Evolutionary conservation across 2,113 vertebrate genomes (phyloP), one percentile per base, ranked within the genome.

Genomic region (Dipodomys stephensi): DNA sequence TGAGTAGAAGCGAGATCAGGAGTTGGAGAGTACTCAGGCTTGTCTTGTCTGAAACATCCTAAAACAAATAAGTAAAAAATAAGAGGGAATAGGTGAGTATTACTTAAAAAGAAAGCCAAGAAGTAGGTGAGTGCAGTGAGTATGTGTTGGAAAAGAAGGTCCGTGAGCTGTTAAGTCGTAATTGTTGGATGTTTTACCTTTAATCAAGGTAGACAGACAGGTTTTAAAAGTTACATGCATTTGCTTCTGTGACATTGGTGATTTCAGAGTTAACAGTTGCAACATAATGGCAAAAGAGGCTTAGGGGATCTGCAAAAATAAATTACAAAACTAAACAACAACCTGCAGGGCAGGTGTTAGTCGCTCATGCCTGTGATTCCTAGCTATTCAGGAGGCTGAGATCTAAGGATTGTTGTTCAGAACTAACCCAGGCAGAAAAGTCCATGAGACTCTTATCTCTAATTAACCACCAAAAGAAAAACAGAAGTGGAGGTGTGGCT

Each of bases 161-260:
- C 25, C 8, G 0, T 86, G 84, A 92, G 77, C 94, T 72, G 80
- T 12, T 3, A 83, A 68, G 16, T 67, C 64, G 22, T 1, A 20
- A 67, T 93, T 57, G 13, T 57, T 73, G 0, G 0, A 2, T 76
- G 22, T 87, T 35, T 80, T 19, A 88, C 86, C 82, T 88, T 79
- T 79, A 49, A 57, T 22, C 62, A 27, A 93, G 30, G 88, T 87
- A 32, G n/a, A 80, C 30, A 79, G 73, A 44, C 90, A 92, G 49
- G 81, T 30, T 88, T 72, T 82, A 19, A 91, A 92, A 82, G 68
- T 32, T n/a, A 81, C 12, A 44, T 90, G n/a, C 28, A 28, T 95
- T 96, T 93, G 57, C 79, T 88, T 92, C 67, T 87, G 0, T 78
- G 71, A 77, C 0, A 0, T 74, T 15, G 4, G 27, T 81, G 25